These are phyloP conservation scores for Brachypteracias leptosomus DNA, from an alignment of 2,113 vertebrate genomes.

Conservation along the genomic window DNA sequence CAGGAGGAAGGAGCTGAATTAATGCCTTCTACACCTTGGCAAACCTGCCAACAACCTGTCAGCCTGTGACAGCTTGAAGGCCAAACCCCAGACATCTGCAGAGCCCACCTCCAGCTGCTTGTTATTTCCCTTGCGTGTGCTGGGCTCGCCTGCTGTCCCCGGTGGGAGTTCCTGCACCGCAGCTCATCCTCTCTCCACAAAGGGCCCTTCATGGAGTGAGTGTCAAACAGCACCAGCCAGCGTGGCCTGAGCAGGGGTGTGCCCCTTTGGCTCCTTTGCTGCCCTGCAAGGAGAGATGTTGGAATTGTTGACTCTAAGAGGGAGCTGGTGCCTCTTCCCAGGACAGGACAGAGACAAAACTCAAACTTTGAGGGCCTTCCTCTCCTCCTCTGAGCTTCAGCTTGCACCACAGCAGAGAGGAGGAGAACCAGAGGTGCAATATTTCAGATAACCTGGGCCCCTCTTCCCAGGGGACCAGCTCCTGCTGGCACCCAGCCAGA, in stretches of 20 bases:
- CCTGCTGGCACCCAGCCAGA: not conserved
- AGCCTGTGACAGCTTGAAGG: not conserved
- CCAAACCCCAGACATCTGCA: not conserved
- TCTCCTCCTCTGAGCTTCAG: not conserved
- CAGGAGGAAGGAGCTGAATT: not conserved
- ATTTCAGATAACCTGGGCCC: not conserved
- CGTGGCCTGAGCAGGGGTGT: not conserved
- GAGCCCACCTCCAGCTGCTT: not conserved
- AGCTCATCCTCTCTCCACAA: not conserved
- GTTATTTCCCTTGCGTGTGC: not conserved
- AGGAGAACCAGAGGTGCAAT: not conserved
- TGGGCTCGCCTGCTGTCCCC: not conserved
- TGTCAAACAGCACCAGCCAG: not conserved
- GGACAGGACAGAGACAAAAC: not conserved
- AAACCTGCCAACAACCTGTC: not conserved
- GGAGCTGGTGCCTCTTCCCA: not conserved
- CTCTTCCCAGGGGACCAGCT: not conserved
- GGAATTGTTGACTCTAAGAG: not conserved
- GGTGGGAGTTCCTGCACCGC: not conserved
- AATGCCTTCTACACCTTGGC: slow-evolving; percentile 2
- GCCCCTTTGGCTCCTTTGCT: not conserved
- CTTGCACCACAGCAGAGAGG: not conserved
- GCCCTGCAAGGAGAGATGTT: not conserved
- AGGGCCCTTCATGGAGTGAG: not conserved
- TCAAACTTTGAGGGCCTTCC: not conserved